A percentile compares a stretch with the other conserved stretches of the same genome.
These are phyloP conservation scores for Ganaspis sp. DNA, from an alignment of 1,140 invertebrate genomes.

Conservation along the genomic window DNA sequence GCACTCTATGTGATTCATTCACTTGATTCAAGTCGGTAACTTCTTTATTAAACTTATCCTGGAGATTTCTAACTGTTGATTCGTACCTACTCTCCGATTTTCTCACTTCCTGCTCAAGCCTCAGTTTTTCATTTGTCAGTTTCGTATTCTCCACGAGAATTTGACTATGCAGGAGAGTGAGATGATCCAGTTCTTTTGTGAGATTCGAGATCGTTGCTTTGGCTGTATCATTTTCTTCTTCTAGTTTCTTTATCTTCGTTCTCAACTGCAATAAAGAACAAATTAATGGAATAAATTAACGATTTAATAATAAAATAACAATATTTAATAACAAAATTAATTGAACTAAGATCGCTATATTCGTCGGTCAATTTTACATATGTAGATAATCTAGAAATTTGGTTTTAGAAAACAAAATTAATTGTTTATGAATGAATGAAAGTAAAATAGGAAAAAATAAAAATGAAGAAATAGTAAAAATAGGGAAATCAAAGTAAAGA, in stretches of 20 bases:
- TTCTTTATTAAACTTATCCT: conserved; percentile 71
- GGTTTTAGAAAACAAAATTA: too few relatives aligned
- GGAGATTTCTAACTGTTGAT: conserved; percentile 56
- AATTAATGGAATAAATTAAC: too few relatives aligned
- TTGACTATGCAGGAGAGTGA: conserved; percentile 78
- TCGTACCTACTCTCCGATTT: conserved; percentile 69
- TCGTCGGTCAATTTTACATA: too few relatives aligned
- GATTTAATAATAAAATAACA: too few relatives aligned
- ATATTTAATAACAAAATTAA: too few relatives aligned
- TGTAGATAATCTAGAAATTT: too few relatives aligned
- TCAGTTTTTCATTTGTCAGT: conserved; percentile 79
- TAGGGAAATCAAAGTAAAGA: too few relatives aligned
- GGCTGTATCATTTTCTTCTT: conserved; percentile 68
- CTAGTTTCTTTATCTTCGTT: conserved; percentile 65
- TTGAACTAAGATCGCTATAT: too few relatives aligned
- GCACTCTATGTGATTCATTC: conserved; percentile 67
- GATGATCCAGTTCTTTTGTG: conserved; percentile 72
- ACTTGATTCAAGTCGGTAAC: conserved; percentile 70
- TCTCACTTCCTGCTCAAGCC: conserved; percentile 74
- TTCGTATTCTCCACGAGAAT: conserved; percentile 80
- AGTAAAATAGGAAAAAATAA: too few relatives aligned
- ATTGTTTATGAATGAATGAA: too few relatives aligned
- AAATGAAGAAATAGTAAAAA: too few relatives aligned
- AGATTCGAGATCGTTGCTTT: conserved; percentile 65
- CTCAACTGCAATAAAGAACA: conserved; percentile 60